phyloP scores from a whole-genome alignment of 2,797 vertebrate genomes.

The Brachymystax lenok region DNA sequence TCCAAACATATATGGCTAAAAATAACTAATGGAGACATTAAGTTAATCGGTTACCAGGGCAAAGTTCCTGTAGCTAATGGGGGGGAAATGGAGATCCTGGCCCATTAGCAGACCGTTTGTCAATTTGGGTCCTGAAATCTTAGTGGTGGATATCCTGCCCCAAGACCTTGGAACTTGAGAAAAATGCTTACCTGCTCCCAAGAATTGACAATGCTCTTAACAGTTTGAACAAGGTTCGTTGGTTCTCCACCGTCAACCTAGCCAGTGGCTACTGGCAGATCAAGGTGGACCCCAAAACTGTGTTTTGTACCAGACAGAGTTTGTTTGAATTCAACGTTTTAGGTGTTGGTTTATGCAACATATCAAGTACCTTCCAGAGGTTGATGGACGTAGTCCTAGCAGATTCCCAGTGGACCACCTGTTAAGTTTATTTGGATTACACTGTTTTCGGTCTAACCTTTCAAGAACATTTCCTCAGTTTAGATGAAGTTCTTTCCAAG shows the following conservation, averaged over 20 bases:
- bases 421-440: slow-evolving; percentile 20
- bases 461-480: background rate
- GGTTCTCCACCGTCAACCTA: slow-evolving; percentile 20
- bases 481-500: slow-evolving; percentile 5
- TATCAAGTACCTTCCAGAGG: slow-evolving; percentile 18
- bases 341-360: background rate
- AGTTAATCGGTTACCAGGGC: background rate
- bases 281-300: slow-evolving; percentile 7
- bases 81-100: background rate
- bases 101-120: background rate
- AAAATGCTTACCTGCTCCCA: slow-evolving; percentile 8
- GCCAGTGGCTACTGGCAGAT: slow-evolving; percentile 23
- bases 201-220: slow-evolving; percentile 11
- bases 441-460: slow-evolving; percentile 17
- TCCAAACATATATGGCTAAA: background rate
- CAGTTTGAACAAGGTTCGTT: background rate
- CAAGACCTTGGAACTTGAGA: background rate
- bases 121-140: background rate
- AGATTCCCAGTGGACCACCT: slow-evolving; percentile 20
- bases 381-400: slow-evolving; percentile 17
- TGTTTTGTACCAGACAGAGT: background rate
- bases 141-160: background rate
- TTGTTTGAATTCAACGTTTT: slow-evolving; percentile 20
- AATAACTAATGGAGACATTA: background rate
- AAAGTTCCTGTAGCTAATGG: background rate